phyloP scores from a whole-genome alignment of 2,888 invertebrate genomes.

The Ormyrus thymus region DNA sequence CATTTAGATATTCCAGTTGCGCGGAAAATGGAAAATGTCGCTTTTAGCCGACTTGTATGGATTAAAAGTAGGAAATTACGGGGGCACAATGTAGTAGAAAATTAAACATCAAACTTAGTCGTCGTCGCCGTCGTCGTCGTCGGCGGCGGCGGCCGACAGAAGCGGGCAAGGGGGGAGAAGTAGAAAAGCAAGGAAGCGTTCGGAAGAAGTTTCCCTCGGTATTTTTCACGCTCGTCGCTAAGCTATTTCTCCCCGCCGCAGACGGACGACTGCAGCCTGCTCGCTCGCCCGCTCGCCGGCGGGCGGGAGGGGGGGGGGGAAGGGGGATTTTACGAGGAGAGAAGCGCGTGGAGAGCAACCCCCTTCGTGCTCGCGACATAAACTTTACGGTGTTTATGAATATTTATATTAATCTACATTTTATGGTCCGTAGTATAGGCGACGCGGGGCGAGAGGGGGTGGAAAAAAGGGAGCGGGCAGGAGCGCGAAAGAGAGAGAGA shows the following conservation, averaged over 20 bases:
- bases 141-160: neutral
- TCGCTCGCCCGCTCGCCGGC: conserved; percentile 28
- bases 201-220: conserved; percentile 42
- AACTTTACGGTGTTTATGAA: conserved; percentile 75
- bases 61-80: conserved; percentile 33
- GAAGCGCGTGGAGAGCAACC: conserved; percentile 61
- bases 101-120: conserved; percentile 41
- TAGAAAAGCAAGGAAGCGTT: neutral
- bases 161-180: neutral
- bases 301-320: conserved; percentile 54
- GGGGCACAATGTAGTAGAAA: conserved; percentile 46
- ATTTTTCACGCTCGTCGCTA: conserved; percentile 43
- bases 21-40: too few species aligned
- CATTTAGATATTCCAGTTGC: too few species aligned
- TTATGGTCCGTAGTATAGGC: conserved; percentile 64
- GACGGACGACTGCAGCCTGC: too few species aligned
- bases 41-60: conserved; percentile 16
- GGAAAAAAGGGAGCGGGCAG: conserved; percentile 48
- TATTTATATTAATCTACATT: conserved; percentile 75
- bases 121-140: conserved; percentile 1
- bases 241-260: neutral
- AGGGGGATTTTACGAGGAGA: conserved; percentile 71
- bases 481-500: conserved; percentile 17
- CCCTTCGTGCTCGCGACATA: conserved; percentile 68
- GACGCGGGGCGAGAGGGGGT: conserved; percentile 47